Percentiles rank a stretch among this genome's conserved stretches.
These are phyloP conservation scores for Gila orcuttii DNA, from an alignment of 2,113 vertebrate species.

Conservation along the genomic window DNA sequence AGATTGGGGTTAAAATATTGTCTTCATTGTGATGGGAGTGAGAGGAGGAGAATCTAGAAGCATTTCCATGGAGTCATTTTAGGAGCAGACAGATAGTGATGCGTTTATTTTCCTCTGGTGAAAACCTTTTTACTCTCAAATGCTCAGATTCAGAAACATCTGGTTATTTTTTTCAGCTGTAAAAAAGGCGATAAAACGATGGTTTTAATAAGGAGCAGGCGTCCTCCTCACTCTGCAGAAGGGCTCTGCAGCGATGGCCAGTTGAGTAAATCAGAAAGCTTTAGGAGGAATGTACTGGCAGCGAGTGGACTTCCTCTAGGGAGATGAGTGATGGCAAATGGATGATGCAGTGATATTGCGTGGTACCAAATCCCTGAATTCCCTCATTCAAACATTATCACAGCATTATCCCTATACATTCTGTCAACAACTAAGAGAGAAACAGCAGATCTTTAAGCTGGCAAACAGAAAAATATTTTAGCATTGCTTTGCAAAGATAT, in stretches of 20 bases:
- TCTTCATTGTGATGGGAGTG: constrained; percentile 52
- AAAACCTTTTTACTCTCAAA: constrained; percentile 68
- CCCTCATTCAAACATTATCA: neutral
- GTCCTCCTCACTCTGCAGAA: constrained; percentile 66
- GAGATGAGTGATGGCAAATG: constrained; percentile 48
- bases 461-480: constrained; percentile 24
- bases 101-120: constrained; percentile 35
- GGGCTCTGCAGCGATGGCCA: constrained; percentile 62
- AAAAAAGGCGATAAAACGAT: constrained; percentile 62
- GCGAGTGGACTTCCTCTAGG: constrained; percentile 62
- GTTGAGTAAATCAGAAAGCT: constrained; percentile 67
- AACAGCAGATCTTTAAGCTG: neutral
- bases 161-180: constrained; percentile 59
- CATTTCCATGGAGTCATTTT: constrained; percentile 69
- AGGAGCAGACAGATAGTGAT: constrained; percentile 57
- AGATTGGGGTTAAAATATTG: constrained; percentile 33
- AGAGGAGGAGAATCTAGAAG: constrained; percentile 41
- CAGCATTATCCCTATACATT: neutral
- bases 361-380: constrained; percentile 30
- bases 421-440: constrained; percentile 11
- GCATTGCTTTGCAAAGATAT: neutral
- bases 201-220: constrained; percentile 72
- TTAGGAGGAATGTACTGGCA: constrained; percentile 70
- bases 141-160: constrained; percentile 70
- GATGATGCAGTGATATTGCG: constrained; percentile 58